These are phyloP conservation scores for Ctenodactylus gundi DNA, from an alignment of 2,113 vertebrate genomes.

Conservation along the genomic window DNA sequence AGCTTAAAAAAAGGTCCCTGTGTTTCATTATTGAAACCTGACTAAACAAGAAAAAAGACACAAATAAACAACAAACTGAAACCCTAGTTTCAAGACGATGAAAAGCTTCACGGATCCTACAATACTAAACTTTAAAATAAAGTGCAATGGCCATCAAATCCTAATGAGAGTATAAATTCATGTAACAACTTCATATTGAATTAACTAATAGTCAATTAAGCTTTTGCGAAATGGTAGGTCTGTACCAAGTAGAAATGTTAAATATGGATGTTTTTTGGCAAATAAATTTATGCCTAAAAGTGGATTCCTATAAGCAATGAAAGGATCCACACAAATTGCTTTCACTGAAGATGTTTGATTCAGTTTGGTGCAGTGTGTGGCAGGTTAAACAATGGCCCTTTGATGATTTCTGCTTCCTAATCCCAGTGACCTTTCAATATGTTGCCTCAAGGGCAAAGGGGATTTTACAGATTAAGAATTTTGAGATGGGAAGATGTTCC, in stretches of 20 bases:
- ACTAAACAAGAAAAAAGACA: not conserved
- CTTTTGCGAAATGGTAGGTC: not conserved
- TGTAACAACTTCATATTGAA: not conserved
- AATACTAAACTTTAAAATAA: constrained; percentile 24
- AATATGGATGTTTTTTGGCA: not conserved
- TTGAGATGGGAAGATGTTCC: not conserved
- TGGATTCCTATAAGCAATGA: not conserved
- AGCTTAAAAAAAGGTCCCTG: not conserved
- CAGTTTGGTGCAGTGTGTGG: not conserved
- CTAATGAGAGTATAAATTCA: not conserved
- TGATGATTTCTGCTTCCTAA: not conserved
- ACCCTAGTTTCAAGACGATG: not conserved
- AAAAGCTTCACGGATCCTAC: not conserved
- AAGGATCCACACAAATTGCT: not conserved
- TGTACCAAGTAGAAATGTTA: not conserved
- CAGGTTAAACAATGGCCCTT: not conserved
- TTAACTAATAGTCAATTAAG: not conserved
- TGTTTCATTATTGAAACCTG: not conserved
- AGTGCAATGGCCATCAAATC: not conserved
- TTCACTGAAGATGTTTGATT: not conserved
- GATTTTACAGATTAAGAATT: not conserved
- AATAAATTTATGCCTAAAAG: not conserved
- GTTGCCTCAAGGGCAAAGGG: not conserved
- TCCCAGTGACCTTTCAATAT: not conserved
- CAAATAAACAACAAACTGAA: not conserved